These are phyloP conservation scores for Bettongia penicillata DNA, from an alignment of 2,113 vertebrate species.

Conservation along the genomic window DNA sequence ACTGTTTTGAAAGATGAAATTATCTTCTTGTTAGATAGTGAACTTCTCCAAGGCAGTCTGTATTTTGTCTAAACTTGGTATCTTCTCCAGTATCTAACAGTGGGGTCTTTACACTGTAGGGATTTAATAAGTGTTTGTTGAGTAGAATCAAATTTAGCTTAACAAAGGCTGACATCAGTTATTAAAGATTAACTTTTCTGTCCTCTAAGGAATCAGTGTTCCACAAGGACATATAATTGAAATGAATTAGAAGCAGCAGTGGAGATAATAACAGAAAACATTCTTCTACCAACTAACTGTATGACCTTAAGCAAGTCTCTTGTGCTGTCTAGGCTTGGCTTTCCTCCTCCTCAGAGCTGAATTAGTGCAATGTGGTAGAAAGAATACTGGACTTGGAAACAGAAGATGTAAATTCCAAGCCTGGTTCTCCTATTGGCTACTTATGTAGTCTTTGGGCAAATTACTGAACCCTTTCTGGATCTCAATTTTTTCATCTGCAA, in stretches of 20 bases:
- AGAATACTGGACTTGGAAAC: not conserved
- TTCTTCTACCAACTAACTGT: too few relatives aligned
- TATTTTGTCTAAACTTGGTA: not conserved
- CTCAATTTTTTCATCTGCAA: not conserved
- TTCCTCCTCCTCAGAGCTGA: not conserved
- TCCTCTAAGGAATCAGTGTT: not conserved
- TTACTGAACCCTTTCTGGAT: not conserved
- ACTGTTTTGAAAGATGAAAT: not conserved
- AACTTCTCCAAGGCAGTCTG: not conserved
- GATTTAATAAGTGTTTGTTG: not conserved
- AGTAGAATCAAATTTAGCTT: not conserved
- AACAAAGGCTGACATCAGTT: not conserved
- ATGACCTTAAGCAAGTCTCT: not conserved
- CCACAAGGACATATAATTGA: not conserved
- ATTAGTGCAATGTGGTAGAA: not conserved
- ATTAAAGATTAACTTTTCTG: not conserved
- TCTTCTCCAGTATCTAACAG: not conserved
- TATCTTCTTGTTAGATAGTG: not conserved
- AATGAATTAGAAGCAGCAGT: not conserved
- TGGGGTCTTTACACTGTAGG: not conserved
- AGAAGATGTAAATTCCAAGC: not conserved
- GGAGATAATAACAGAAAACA: not conserved
- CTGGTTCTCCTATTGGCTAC: not conserved
- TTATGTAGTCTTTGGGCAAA: not conserved
- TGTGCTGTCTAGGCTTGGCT: not conserved